Base-by-base conservation (phyloP, 2,797 vertebrate genomes). In the Smutsia gigantea region DNA sequence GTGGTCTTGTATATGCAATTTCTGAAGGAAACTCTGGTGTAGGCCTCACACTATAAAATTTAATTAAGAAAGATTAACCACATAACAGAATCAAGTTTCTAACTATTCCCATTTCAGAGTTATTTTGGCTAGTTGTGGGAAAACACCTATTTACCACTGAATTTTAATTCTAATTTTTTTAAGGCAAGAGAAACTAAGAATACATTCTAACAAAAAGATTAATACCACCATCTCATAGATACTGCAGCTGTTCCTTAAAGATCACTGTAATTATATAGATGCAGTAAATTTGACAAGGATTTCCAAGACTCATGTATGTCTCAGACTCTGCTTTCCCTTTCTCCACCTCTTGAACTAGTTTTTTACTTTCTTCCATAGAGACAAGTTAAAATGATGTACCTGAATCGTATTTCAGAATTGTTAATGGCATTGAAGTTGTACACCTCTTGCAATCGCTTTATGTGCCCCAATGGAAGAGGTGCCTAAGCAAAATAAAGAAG, bases 401-500 rank as follows among this genome's bases (percentile, higher is more conserved):
- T 99, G 99, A 99, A 99, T 98, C 99, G 99, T 98, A 99, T 99
- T 99, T 99, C 99, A 68, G 99, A 98, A 97, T 99, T 99, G 97
- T 98, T 98, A 55, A 98, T 92, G 91, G 98, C 96, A 87, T 99
- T 99, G 79, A 99, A 98, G 97, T 99, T 90, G 93, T 99, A 99
- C 2, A 99, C 98, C 93, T 99, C 98, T 98, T 99, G 99, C 99
- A 99, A 99, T 98, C 98, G 99, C 96, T 99, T 99, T 97, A 99
- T 98, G 49, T 99, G 99, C 53, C 98, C 99, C 97, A 99, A 94
- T 68, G 99, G 99, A 94, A 99, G 98, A 72, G 99, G 98, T 42
- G 98, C 98, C 99, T 99, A 98, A 63, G 95, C 93, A 93, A 90
- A 97, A 98, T 97, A 94, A 93, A 78, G 72, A 95, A 89, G 83